Percentiles rank a stretch among this genome's conserved stretches.
phyloP scores from a whole-genome alignment of 1,140 invertebrate genomes.

The Calephelis virginiensis region DNA sequence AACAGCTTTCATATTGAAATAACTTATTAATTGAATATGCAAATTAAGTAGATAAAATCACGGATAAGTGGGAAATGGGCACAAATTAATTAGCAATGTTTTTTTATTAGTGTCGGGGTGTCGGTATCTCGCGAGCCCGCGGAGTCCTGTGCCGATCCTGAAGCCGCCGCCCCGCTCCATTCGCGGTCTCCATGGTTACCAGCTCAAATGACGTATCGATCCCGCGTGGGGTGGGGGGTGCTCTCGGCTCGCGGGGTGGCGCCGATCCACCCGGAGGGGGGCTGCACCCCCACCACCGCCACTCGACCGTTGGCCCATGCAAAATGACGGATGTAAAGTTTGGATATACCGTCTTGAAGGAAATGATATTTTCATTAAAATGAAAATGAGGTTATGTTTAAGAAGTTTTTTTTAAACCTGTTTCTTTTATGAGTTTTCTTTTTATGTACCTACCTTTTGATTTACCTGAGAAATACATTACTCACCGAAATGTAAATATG shows the following conservation, averaged over 20 bases:
- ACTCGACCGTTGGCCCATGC: slow-evolving; percentile 76
- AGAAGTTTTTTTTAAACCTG: slow-evolving; percentile 48
- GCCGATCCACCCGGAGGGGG: slow-evolving; percentile 65
- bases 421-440: slow-evolving; percentile 27
- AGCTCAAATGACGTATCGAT: slow-evolving; percentile 78
- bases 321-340: slow-evolving; percentile 79
- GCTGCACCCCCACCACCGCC: slow-evolving; percentile 60
- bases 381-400: slow-evolving; percentile 72
- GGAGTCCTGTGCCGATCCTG: slow-evolving; percentile 59
- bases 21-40: too few relatives aligned
- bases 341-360: slow-evolving; percentile 77
- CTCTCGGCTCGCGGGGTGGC: slow-evolving; percentile 59
- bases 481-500: too few relatives aligned
- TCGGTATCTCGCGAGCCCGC: slow-evolving; percentile 33
- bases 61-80: neutral
- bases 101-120: slow-evolving; percentile 6
- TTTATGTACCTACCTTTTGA: neutral
- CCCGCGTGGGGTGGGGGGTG: slow-evolving; percentile 63
- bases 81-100: slow-evolving; percentile 10
- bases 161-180: slow-evolving; percentile 68
- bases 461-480: too few relatives aligned
- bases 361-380: slow-evolving; percentile 78
- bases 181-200: slow-evolving; percentile 76
- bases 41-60: too few relatives aligned
- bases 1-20: too few relatives aligned